Evolutionary conservation across 2,113 vertebrate species (phyloP).

Genomic region (Peromyscus californicus): DNA sequence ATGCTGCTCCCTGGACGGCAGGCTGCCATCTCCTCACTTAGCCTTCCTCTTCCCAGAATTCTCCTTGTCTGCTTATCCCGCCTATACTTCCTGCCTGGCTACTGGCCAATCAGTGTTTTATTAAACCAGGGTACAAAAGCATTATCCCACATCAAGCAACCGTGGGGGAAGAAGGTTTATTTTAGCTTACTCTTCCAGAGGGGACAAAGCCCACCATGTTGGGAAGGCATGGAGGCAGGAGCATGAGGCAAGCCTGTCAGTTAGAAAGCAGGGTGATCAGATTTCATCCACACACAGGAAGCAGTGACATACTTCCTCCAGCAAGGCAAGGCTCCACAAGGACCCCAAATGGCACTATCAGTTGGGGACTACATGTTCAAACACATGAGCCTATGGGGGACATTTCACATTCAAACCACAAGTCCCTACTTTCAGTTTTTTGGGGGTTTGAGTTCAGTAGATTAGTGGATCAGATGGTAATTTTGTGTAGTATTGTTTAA

Average conservation of each 20-base stretch:
- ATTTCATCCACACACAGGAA: not conserved
- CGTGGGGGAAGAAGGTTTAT: not conserved
- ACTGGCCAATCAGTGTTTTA: too few relatives aligned
- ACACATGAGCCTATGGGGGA: not conserved
- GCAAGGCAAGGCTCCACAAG: not conserved
- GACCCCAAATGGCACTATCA: not conserved
- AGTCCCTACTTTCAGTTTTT: not conserved
- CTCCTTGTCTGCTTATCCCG: too few relatives aligned
- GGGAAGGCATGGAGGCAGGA: not conserved
- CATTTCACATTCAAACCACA: not conserved
- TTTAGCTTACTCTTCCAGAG: not conserved
- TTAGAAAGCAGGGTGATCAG: not conserved
- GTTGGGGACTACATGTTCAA: not conserved
- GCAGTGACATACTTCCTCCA: not conserved
- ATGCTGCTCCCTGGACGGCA: too few relatives aligned
- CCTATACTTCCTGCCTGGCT: too few relatives aligned
- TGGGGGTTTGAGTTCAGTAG: not conserved
- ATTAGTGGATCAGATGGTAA: slow-evolving; percentile 17
- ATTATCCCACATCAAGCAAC: too few relatives aligned
- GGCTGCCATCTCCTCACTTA: too few relatives aligned
- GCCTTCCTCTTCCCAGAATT: too few relatives aligned
- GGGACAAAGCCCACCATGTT: not conserved
- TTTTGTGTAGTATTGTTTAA: not conserved
- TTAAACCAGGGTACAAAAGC: too few relatives aligned
- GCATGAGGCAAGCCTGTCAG: too few relatives aligned